Evolutionary conservation across 2,797 vertebrate genomes (phyloP), one percentile per base, ranked within the genome.

Genomic region (Sebastes paucispinis): DNA sequence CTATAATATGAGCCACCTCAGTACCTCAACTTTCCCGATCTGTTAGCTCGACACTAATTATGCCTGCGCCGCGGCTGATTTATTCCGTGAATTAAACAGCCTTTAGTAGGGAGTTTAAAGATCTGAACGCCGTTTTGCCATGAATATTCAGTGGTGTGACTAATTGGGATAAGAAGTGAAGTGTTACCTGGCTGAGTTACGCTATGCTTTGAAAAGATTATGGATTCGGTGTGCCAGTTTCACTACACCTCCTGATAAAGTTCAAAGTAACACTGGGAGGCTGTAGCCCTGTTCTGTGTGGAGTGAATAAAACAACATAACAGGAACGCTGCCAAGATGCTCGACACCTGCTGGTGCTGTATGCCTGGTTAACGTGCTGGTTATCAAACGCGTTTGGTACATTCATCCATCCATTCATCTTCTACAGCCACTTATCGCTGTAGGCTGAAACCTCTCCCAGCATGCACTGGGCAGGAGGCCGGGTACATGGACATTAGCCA

Each of bases 71-170:
- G 11, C 9, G 13, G 76, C 68, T 89, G 89, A 93, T 90, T 81
- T 88, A 91, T 91, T 88, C 88, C 81, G 73, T 65, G 83, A 91
- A 91, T 92, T 87, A 91, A 92, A 93, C 69, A 79, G 88, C 84
- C 88, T 91, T 92, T 80, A 88, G 80, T 54, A 52, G 75, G 36
- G 70, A 85, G 64, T 90, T 87, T 87, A 81, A 73, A 89, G 77
- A 89, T 82, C 82, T 76, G 73, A 88, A 87, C 2, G 6, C 66
- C 63, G 20, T 75, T 83, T 79, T 73, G 0, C 75, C 73, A 86
- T 91, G 82, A 89, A 93, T 89, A 89, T 88, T 89, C 79, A 91
- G 66, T 9, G 69, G 67, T 59, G 85, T 89, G 92, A 90, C 84
- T 91, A 91, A 93, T 92, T 93, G 83, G 87, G 70, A 89, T 91